Evolutionary conservation across 2,888 invertebrate species (phyloP).

Genomic region (Papilio demoleus): DNA sequence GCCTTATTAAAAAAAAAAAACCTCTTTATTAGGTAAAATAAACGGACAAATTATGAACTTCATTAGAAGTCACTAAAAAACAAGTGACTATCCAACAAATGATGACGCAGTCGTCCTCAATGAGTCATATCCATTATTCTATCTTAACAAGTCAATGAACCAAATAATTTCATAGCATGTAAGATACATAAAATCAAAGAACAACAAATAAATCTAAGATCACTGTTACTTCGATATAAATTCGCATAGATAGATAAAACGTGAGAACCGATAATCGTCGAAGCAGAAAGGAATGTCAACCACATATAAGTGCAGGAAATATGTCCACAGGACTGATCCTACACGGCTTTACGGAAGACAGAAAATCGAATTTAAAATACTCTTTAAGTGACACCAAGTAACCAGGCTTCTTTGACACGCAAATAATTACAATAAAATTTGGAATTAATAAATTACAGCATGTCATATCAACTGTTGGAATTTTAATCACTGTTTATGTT

Average conservation of each 20-base stretch:
- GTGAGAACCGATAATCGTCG: slow-evolving; percentile 16
- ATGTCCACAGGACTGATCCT: not conserved
- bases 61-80: too few relatives aligned
- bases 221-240: not conserved
- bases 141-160: not conserved
- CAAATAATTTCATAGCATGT: not conserved
- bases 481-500: not conserved
- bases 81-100: not conserved
- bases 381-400: not conserved
- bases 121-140: slow-evolving; percentile 8
- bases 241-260: not conserved
- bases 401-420: not conserved
- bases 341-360: not conserved
- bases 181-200: not conserved
- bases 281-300: slow-evolving; percentile 4
- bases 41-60: too few relatives aligned
- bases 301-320: not conserved
- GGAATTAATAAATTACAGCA: too few relatives aligned
- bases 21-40: too few relatives aligned
- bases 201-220: not conserved
- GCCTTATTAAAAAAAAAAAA: too few relatives aligned
- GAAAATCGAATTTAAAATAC: not conserved
- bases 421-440: too few relatives aligned
- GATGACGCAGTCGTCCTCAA: not conserved
- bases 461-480: too few relatives aligned